Evolutionary conservation across 2,113 vertebrate genomes (phyloP), one percentile per base, ranked within the genome.

Genomic region (Leptobrachium leishanense): DNA sequence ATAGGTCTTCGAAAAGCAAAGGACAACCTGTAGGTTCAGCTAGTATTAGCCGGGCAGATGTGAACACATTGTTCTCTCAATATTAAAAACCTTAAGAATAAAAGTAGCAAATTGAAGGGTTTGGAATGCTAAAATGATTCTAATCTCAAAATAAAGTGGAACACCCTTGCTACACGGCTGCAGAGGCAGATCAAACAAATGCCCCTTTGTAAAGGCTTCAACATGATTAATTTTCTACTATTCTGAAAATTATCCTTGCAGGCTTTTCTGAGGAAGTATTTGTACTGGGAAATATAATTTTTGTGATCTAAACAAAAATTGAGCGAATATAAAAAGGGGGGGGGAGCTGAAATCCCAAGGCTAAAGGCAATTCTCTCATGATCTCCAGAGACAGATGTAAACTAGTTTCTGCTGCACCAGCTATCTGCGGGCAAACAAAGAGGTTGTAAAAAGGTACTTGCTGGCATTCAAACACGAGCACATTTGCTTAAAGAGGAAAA

Each of bases 341-440:
- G 13, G n/a, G 53, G 6, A 5, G 40, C 6, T 68, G 4, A 74
- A 74, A 44, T 77, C 78, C 78, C 78, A 50, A 68, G 64, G 78
- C 78, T 68, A 74, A 74, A 74, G 67, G 43, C 67, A 74, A 74
- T 74, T 74, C 63, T 74, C 65, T 43, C 66, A 50, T 72, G 71
- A 81, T 81, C 71, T 74, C 71, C 57, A 67, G 78, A 74, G 78
- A 59, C 78, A 81, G 71, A 81, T 81, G 42, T 68, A 74, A 68
- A 31, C 64, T 68, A n/a, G 70, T 81, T 81, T 81, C 46, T 74
- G 78, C 78, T 81, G 78, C 20, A 81, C 71, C 72, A 81, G 78
- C 78, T 81, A 74, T 81, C 78, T 79, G 68, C 62, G 68, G 74
- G 55, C 54, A 68, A 74, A 74, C 53, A 74, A 46, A 81, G 53